Evolutionary conservation across 2,113 vertebrate genomes (phyloP).

Genomic region (Lepus europaeus): DNA sequence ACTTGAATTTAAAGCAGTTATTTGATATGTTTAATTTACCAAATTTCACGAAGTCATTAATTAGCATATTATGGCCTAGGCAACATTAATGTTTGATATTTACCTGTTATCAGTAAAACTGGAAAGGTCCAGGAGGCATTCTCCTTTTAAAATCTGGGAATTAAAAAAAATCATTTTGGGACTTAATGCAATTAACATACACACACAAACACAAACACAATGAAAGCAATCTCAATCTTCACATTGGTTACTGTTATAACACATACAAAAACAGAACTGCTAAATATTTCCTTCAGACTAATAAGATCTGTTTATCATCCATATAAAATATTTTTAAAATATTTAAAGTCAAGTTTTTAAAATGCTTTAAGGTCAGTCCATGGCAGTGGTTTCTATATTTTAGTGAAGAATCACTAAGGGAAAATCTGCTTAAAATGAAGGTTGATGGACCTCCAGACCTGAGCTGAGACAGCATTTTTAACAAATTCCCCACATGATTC

Average conservation of each 20-base stretch:
- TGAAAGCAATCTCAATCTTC: conserved; percentile 49
- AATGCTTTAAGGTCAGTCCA: conserved; percentile 19
- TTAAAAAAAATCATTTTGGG: conserved; percentile 60
- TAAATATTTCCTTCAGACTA: conserved; percentile 41
- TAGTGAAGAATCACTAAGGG: background rate
- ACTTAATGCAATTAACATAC: conserved; percentile 21
- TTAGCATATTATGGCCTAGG: background rate
- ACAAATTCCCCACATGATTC: conserved; percentile 37
- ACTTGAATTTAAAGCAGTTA: conserved; percentile 27
- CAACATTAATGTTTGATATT: conserved; percentile 70
- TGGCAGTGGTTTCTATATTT: conserved; percentile 34
- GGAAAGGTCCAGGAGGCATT: conserved; percentile 92
- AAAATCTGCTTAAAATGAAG: conserved; percentile 10
- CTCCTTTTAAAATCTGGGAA: conserved; percentile 95
- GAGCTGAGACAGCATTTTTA: background rate
- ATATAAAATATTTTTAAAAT: conserved; percentile 51
- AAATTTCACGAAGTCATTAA: conserved; percentile 56
- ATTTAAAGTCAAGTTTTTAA: conserved; percentile 44
- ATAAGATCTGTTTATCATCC: background rate
- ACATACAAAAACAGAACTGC: conserved; percentile 40
- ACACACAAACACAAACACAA: background rate
- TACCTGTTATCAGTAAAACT: conserved; percentile 98
- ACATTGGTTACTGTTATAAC: conserved; percentile 25
- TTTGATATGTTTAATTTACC: conserved; percentile 42
- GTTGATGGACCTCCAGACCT: background rate